Evolutionary conservation across 2,113 vertebrate species (phyloP).

Genomic region (Takifugu bimaculatus): DNA sequence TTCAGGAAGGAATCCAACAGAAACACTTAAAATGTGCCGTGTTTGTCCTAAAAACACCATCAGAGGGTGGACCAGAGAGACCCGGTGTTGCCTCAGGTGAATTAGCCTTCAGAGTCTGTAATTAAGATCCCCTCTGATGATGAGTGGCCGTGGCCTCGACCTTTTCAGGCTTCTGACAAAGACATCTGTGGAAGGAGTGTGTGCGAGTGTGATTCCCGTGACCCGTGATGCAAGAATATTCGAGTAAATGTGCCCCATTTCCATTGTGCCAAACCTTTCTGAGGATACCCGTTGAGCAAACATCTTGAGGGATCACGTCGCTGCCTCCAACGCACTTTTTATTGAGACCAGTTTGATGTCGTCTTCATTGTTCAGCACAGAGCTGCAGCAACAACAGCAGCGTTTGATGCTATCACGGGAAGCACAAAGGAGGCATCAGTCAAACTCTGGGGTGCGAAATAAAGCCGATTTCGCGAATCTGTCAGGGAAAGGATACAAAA

Average conservation of each 20-base stretch:
- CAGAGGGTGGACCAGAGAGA: constrained; percentile 20
- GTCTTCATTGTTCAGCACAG: too few species aligned
- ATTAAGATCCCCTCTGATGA: constrained; percentile 41
- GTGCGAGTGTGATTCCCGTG: constrained; percentile 7
- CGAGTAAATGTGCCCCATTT: constrained; percentile 20
- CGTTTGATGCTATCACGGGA: constrained; percentile 12
- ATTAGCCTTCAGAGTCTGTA: constrained; percentile 22
- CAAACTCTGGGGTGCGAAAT: constrained; percentile 40
- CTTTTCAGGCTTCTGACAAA: constrained; percentile 12
- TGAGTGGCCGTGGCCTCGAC: constrained; percentile 35
- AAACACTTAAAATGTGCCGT: not conserved
- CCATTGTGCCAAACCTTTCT: constrained; percentile 11
- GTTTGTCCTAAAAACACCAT: constrained; percentile 9
- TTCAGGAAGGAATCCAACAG: too few species aligned
- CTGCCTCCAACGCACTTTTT: too few species aligned
- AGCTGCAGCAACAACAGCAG: constrained; percentile 1
- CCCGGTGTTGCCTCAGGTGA: constrained; percentile 21
- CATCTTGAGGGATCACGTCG: constrained; percentile 2
- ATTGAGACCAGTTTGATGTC: not conserved
- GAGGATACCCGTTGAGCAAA: constrained; percentile 9
- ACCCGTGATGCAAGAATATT: constrained; percentile 44
- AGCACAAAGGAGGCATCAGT: constrained; percentile 16
- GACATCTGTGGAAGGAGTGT: constrained; percentile 6
- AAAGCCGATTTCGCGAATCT: constrained; percentile 27
- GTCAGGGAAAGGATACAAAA: too few species aligned